Conservation (phyloP, 1,140 invertebrate genomes). For the Calosoma granatense region DNA sequence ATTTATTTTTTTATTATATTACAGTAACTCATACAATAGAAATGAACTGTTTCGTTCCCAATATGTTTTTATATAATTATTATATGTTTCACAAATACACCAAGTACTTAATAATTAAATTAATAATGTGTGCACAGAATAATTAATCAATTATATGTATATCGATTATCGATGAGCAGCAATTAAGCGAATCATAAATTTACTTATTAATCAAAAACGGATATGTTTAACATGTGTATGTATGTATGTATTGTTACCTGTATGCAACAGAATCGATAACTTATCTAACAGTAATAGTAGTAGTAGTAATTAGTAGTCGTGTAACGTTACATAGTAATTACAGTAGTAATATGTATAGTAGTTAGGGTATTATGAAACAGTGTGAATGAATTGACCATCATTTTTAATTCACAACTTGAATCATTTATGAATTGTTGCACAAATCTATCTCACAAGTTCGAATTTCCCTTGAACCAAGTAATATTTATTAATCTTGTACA, state of each 20-base stretch:
- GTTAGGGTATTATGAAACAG: no score
- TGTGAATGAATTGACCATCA: no score
- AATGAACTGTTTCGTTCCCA: background rate
- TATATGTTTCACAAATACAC: conserved; percentile 5
- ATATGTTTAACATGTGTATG: background rate
- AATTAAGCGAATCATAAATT: background rate
- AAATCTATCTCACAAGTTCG: no score
- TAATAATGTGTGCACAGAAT: background rate
- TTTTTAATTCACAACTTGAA: no score
- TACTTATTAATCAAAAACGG: background rate
- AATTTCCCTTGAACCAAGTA: no score
- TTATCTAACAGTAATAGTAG: background rate
- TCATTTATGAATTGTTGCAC: no score
- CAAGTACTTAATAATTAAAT: background rate
- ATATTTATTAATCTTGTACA: no score
- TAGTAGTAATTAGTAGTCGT: no score
- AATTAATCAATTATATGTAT: no score
- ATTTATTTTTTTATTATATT: conserved; percentile 1
- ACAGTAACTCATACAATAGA: conserved; percentile 4
- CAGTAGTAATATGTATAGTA: no score
- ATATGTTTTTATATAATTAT: no score
- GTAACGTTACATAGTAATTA: no score
- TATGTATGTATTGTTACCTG: background rate
- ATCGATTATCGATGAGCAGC: background rate
- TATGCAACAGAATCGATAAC: background rate